Evolutionary conservation across 2,888 invertebrate genomes (phyloP).

Genomic region (Cataglyphis albicans): DNA sequence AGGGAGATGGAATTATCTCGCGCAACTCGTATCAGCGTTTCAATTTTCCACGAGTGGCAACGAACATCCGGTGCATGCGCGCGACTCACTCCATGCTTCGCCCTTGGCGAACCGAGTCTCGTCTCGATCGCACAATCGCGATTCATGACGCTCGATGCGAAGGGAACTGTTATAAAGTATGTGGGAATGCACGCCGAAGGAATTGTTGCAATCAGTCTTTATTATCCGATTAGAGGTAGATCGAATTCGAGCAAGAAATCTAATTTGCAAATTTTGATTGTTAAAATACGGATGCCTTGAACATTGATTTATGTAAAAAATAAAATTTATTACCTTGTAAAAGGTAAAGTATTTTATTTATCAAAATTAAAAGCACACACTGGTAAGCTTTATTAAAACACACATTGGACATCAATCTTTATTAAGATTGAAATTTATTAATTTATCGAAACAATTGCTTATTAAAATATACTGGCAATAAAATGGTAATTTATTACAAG

Average conservation of each 20-base stretch:
- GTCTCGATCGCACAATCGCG: slow-evolving; percentile 32
- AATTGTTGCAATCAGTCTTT: slow-evolving; percentile 11
- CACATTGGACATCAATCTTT: neutral
- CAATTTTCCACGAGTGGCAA: slow-evolving; percentile 48
- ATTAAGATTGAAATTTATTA: slow-evolving; percentile 25
- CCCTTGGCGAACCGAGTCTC: neutral
- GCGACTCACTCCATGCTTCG: neutral
- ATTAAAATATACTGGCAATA: neutral
- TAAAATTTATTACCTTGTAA: neutral
- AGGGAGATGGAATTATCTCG: slow-evolving; percentile 46
- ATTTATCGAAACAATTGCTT: neutral
- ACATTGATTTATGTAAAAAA: neutral
- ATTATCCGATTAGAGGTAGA: neutral
- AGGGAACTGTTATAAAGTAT: neutral
- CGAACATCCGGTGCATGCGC: slow-evolving; percentile 14
- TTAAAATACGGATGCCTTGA: neutral
- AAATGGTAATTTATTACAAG: neutral
- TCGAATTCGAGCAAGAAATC: neutral
- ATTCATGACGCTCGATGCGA: neutral
- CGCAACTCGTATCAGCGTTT: slow-evolving; percentile 36
- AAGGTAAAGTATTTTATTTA: neutral
- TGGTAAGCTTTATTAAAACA: neutral
- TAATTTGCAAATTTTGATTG: neutral
- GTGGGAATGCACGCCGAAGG: neutral
- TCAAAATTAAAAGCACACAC: slow-evolving; percentile 1